phyloP scores from a whole-genome alignment of 1,140 invertebrate genomes.

The Polyergus mexicanus region DNA sequence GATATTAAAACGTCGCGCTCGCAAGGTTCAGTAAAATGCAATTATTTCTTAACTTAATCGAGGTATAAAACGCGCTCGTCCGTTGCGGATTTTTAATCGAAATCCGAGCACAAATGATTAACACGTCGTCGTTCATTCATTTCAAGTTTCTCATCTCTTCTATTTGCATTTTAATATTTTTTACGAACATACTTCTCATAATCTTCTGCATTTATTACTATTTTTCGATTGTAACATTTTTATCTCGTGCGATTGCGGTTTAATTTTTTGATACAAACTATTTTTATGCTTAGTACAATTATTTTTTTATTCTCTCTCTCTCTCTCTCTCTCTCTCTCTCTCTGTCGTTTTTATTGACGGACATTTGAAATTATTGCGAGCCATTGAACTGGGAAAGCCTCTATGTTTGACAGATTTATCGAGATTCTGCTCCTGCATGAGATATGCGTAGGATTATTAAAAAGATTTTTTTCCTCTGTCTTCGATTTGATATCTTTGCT shows the following conservation, averaged over 20 bases:
- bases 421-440: too few species aligned
- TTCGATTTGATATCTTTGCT: too few species aligned
- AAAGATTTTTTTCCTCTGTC: too few species aligned
- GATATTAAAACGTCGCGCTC: constrained; percentile 45
- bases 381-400: neutral
- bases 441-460: too few species aligned
- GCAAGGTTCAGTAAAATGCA: neutral
- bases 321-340: too few species aligned
- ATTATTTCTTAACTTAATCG: constrained; percentile 37
- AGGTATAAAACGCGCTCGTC: neutral
- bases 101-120: neutral
- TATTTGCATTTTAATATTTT: neutral
- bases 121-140: constrained; percentile 29
- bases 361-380: neutral
- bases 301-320: neutral
- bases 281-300: neutral
- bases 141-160: neutral
- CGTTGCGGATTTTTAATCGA: constrained; percentile 29
- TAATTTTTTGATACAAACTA: neutral
- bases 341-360: too few species aligned
- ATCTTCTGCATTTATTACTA: neutral
- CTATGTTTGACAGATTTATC: too few species aligned
- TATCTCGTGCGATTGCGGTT: neutral
- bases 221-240: neutral
- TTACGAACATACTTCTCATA: neutral